phyloP scores from a whole-genome alignment of 2,888 invertebrate species.

The Apantesis nais region DNA sequence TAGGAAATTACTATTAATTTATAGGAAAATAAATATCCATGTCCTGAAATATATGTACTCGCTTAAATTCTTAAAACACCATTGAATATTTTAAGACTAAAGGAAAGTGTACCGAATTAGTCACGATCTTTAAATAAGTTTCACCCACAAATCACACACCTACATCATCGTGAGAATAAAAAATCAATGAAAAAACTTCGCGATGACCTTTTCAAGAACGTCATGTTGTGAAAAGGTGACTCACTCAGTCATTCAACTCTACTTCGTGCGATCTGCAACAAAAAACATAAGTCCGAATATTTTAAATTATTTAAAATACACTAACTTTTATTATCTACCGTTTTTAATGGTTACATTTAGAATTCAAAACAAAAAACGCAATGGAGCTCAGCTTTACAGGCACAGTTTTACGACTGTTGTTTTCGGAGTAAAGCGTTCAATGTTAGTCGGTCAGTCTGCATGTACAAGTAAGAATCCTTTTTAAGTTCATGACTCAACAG shows the following conservation, averaged over 20 bases:
- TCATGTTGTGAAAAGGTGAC: constrained; percentile 70
- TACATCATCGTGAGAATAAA: constrained; percentile 48
- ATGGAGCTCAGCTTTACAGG: constrained; percentile 22
- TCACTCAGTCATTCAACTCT: constrained; percentile 78
- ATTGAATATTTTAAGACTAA: constrained; percentile 23
- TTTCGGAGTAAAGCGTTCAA: constrained; percentile 21
- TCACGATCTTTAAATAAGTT: constrained; percentile 51
- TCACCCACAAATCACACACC: constrained; percentile 47
- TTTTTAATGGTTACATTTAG: constrained; percentile 35
- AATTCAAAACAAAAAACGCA: constrained; percentile 11
- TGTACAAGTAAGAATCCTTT: constrained; percentile 67
- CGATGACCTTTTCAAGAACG: constrained; percentile 76
- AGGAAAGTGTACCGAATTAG: constrained; percentile 49
- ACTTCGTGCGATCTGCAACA: constrained; percentile 27
- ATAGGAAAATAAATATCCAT: constrained; percentile 10
- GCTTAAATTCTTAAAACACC: constrained; percentile 14
- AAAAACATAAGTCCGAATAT: constrained; percentile 21
- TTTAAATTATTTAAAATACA: constrained; percentile 32
- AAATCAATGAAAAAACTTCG: constrained; percentile 59
- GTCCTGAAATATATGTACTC: constrained; percentile 8
- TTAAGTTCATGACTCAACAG: constrained; percentile 70
- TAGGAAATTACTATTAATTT: too few species aligned
- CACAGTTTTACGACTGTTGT: background rate
- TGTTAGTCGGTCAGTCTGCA: constrained; percentile 70
- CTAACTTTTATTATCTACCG: constrained; percentile 50